Evolutionary conservation across 1,140 invertebrate genomes (phyloP).

Genomic region (Druon quercuslanigerum): DNA sequence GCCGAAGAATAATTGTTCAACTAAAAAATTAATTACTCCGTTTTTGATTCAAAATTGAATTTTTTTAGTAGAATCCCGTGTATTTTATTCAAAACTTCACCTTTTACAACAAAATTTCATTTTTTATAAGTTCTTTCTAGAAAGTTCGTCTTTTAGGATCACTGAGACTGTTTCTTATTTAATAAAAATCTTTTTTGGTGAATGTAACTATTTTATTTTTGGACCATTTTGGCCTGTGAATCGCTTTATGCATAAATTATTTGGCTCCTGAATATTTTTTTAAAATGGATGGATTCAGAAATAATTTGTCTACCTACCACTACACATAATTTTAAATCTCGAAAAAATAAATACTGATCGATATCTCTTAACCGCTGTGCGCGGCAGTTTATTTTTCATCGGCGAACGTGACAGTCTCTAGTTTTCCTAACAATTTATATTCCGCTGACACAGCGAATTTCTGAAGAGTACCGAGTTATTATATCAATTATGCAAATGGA

Average conservation of each 20-base stretch:
- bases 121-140: too few species aligned
- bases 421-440: background rate
- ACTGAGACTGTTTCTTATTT: too few species aligned
- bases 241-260: background rate
- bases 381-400: background rate
- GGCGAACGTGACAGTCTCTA: background rate
- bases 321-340: background rate
- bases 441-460: constrained; percentile 37
- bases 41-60: too few species aligned
- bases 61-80: too few species aligned
- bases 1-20: too few species aligned
- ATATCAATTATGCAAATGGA: constrained; percentile 60
- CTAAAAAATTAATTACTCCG: too few species aligned
- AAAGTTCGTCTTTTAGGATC: too few species aligned
- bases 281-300: background rate
- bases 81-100: too few species aligned
- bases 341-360: background rate
- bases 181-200: too few species aligned
- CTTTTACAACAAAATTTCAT: too few species aligned
- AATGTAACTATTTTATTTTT: too few species aligned
- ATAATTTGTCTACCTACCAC: background rate
- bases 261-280: background rate
- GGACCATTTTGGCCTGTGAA: too few species aligned
- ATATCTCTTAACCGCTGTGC: background rate
- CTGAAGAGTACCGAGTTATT: constrained; percentile 56